Evolutionary conservation across 37 sponge, comb jelly and placozoan genomes (phyloP).

Genomic region (Aphrocallistes beatrix): DNA sequence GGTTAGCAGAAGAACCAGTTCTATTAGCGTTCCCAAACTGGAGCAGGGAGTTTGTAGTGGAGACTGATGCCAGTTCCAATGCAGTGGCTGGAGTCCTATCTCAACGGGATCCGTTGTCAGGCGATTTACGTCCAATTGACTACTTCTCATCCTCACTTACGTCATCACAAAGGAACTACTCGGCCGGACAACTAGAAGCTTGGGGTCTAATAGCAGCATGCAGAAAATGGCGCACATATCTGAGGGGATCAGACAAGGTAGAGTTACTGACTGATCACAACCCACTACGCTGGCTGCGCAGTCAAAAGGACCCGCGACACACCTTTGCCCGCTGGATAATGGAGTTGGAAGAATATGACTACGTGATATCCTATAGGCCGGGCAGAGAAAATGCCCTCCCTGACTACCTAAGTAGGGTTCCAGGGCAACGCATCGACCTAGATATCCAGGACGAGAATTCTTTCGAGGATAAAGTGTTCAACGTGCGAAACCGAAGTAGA

Average conservation of each 20-base stretch:
- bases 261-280: background rate
- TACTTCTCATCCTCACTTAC: background rate
- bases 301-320: background rate
- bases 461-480: background rate
- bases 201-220: background rate
- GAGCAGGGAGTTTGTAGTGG: background rate
- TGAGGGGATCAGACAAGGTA: background rate
- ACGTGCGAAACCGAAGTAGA: too few relatives aligned
- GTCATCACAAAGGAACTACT: background rate
- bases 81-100: slow-evolving; percentile 15
- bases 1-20: background rate
- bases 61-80: slow-evolving; percentile 32
- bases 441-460: background rate
- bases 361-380: background rate
- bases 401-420: background rate
- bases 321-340: background rate
- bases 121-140: background rate
- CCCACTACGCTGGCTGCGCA: background rate
- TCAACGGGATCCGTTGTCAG: background rate
- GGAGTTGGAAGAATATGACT: background rate
- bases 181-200: background rate
- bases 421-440: background rate
- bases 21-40: slow-evolving; percentile 27
- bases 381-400: background rate
- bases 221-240: background rate